Evolutionary conservation across 2,113 vertebrate species (phyloP).

Genomic region (Phaetusa simplex): DNA sequence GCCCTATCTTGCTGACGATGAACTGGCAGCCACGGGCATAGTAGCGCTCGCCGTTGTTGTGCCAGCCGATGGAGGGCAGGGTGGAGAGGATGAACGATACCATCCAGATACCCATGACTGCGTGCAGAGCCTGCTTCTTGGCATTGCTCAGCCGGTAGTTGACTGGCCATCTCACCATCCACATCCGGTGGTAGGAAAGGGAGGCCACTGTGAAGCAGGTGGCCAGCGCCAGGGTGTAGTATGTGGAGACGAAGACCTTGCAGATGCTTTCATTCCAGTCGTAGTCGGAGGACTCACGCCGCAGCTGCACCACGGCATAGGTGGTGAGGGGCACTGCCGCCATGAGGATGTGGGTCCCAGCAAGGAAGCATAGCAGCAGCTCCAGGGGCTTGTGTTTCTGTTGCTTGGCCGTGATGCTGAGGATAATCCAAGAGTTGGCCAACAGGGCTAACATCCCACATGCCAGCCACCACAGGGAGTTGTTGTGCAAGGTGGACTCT

Average conservation of each 20-base stretch:
- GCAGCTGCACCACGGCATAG: slow-evolving; percentile 79
- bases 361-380: slow-evolving; percentile 80
- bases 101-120: slow-evolving; percentile 84
- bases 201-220: slow-evolving; percentile 84
- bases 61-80: slow-evolving; percentile 83
- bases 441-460: slow-evolving; percentile 81
- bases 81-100: slow-evolving; percentile 85
- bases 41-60: slow-evolving; percentile 82
- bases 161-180: slow-evolving; percentile 85
- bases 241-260: slow-evolving; percentile 84
- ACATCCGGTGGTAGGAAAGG: slow-evolving; percentile 84
- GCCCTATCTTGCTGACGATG: slow-evolving; percentile 82
- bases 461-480: slow-evolving; percentile 81
- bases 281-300: slow-evolving; percentile 78
- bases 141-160: slow-evolving; percentile 83
- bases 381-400: slow-evolving; percentile 84
- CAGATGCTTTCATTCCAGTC: slow-evolving; percentile 85
- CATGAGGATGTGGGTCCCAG: slow-evolving; percentile 82
- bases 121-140: slow-evolving; percentile 83
- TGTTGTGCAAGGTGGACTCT: slow-evolving; percentile 79
- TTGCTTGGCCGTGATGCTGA: slow-evolving; percentile 83
- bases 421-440: slow-evolving; percentile 83
- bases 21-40: slow-evolving; percentile 82
- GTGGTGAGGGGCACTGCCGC: slow-evolving; percentile 81
- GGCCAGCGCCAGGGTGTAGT: slow-evolving; percentile 81